Percentiles rank a stretch among this genome's conserved stretches.
These are phyloP conservation scores for Heliconius ismenius DNA, from an alignment of 2,888 invertebrate genomes.

Conservation along the genomic window DNA sequence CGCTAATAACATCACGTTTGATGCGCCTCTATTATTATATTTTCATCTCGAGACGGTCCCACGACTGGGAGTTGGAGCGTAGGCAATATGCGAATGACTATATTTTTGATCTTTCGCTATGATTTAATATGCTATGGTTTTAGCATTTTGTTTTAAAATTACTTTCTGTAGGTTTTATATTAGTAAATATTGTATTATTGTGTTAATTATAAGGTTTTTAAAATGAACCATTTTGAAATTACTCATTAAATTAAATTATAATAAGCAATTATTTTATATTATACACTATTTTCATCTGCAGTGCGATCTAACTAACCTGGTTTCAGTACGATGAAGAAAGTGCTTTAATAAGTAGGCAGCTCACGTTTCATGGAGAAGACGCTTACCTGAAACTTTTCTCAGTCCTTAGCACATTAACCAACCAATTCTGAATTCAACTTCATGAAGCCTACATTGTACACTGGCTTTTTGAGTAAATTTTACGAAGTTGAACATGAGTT, in stretches of 20 bases:
- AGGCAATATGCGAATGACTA: constrained; percentile 54
- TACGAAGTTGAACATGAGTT: background rate
- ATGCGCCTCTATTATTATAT: constrained; percentile 82
- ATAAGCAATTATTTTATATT: constrained; percentile 15
- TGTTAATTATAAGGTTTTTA: background rate
- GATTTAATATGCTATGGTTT: constrained; percentile 47
- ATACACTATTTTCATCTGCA: constrained; percentile 34
- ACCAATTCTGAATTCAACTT: constrained; percentile 60
- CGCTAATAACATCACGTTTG: constrained; percentile 82
- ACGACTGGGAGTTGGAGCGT: constrained; percentile 66
- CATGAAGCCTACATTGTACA: constrained; percentile 39
- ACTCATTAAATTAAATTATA: background rate
- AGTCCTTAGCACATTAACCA: constrained; percentile 79
- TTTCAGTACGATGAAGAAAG: constrained; percentile 40
- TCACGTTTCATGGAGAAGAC: constrained; percentile 76
- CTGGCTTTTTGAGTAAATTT: constrained; percentile 21
- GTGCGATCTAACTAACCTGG: constrained; percentile 39
- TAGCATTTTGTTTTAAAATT: background rate
- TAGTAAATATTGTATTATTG: background rate
- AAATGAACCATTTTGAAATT: background rate
- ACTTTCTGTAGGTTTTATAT: background rate
- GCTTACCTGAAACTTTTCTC: constrained; percentile 80
- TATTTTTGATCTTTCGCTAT: constrained; percentile 59
- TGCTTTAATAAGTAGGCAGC: constrained; percentile 60
- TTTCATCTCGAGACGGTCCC: constrained; percentile 78